Percentiles rank a stretch among this genome's conserved stretches.
Conservation (phyloP, 2,113 vertebrate species). For the Nyctibius bracteatus region DNA sequence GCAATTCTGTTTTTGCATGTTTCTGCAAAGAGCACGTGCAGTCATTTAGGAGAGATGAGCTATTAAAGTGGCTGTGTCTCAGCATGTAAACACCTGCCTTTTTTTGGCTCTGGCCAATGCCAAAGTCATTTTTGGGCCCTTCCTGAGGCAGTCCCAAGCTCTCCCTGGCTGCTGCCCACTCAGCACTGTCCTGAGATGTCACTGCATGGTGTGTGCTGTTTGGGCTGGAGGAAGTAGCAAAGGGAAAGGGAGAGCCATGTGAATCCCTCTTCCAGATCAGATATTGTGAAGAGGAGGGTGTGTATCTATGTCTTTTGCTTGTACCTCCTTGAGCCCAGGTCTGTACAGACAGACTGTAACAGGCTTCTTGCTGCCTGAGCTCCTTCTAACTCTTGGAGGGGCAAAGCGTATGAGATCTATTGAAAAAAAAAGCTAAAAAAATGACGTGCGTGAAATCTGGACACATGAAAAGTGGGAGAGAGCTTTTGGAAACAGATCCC, state of each 20-base stretch:
- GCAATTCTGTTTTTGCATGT: background rate
- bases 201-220: accelerated
- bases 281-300: background rate
- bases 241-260: background rate
- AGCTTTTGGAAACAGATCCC: background rate
- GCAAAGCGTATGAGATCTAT: background rate
- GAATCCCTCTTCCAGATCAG: background rate
- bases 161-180: background rate
- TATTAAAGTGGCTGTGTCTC: background rate
- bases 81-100: background rate
- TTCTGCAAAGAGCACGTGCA: background rate
- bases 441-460: background rate
- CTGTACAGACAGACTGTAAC: background rate
- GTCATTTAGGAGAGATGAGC: background rate
- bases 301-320: background rate
- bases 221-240: background rate
- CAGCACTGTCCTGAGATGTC: background rate
- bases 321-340: background rate
- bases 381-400: background rate
- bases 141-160: background rate
- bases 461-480: background rate
- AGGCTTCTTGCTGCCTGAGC: background rate
- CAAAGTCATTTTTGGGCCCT: background rate
- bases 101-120: background rate
- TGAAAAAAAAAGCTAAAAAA: background rate